Evolutionary conservation across 2,888 invertebrate genomes (phyloP).

Genomic region (Tetranychus truncatus): DNA sequence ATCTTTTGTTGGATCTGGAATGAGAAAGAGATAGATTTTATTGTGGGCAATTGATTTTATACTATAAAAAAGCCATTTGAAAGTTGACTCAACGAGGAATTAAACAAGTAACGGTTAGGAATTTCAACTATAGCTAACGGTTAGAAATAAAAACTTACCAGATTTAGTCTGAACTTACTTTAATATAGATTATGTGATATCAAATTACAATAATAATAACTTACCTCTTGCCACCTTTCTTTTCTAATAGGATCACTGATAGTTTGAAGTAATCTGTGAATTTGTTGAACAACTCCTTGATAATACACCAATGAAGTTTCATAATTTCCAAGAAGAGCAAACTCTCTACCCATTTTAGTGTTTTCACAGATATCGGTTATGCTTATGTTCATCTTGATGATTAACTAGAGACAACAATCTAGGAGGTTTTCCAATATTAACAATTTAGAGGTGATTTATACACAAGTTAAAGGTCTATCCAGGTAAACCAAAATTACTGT

Average conservation of each 20-base stretch:
- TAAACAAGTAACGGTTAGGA: too few species aligned
- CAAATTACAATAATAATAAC: conserved; percentile 26
- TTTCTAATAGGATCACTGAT: conserved; percentile 61
- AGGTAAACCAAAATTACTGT: background rate
- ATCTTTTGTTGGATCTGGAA: conserved; percentile 67
- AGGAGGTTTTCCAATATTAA: too few species aligned
- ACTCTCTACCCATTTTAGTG: conserved; percentile 80
- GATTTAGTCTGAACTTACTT: too few species aligned
- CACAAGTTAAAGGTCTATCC: background rate
- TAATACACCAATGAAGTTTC: conserved; percentile 83
- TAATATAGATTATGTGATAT: background rate
- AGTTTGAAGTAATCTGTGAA: conserved; percentile 59
- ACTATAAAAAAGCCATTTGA: background rate
- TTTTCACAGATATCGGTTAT: conserved; percentile 83
- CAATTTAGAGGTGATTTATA: too few species aligned
- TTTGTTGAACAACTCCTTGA: conserved; percentile 75
- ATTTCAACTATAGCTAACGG: too few species aligned
- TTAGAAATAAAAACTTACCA: too few species aligned
- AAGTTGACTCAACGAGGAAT: background rate
- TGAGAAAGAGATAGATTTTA: background rate
- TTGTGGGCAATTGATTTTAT: background rate
- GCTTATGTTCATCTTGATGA: conserved; percentile 53
- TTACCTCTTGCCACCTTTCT: conserved; percentile 73
- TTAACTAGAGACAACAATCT: background rate
- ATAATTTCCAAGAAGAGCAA: conserved; percentile 84